Evolutionary conservation across 2,888 invertebrate species (phyloP).

Genomic region (Idaea dimidiata): DNA sequence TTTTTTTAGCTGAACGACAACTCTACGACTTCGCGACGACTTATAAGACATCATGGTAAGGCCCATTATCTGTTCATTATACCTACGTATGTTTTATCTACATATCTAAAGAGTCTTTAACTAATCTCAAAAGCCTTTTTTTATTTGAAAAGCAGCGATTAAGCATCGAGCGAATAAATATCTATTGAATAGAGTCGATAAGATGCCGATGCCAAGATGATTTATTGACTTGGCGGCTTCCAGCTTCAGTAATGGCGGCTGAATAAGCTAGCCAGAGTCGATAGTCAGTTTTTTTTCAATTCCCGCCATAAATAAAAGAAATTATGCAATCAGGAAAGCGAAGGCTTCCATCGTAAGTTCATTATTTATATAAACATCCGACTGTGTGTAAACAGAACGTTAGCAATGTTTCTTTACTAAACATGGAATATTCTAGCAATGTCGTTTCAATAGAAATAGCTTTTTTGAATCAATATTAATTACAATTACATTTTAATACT

Average conservation of each 20-base stretch:
- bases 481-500: background rate
- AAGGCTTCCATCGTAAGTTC: slow-evolving; percentile 23
- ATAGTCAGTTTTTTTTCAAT: slow-evolving; percentile 42
- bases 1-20: no score
- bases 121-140: slow-evolving; percentile 42
- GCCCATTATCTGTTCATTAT: background rate
- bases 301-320: slow-evolving; percentile 43
- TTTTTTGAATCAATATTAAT: background rate
- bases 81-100: slow-evolving; percentile 1
- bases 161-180: slow-evolving; percentile 54
- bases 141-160: slow-evolving; percentile 55
- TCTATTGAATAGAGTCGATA: slow-evolving; percentile 69
- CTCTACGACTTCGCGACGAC: no score
- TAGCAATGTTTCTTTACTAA: background rate
- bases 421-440: background rate
- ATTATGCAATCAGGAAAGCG: slow-evolving; percentile 43
- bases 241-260: slow-evolving; percentile 47
- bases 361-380: background rate
- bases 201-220: slow-evolving; percentile 68
- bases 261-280: slow-evolving; percentile 45
- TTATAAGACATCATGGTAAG: no score
- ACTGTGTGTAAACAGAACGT: background rate
- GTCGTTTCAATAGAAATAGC: background rate
- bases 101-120: background rate
- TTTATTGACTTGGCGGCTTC: slow-evolving; percentile 68